Evolutionary conservation across 2,888 invertebrate species (phyloP), one percentile per base, ranked within the genome.

Genomic region (Macrosoma leucophasiata): DNA sequence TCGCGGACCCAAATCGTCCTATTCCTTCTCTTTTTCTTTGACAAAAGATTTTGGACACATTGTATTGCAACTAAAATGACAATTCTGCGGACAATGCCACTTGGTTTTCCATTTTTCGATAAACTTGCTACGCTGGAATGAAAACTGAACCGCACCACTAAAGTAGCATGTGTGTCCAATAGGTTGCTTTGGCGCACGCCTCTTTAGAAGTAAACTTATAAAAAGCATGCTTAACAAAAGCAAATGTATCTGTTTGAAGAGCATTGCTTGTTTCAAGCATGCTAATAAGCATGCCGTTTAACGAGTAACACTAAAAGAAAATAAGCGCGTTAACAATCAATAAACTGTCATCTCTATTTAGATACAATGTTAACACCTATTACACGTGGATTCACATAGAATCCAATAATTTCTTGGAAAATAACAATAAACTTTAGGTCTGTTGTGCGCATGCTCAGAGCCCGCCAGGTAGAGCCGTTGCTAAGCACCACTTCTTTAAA

Each of bases 11-110:
- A 29, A 29, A 29, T 29, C 29, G 6, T 29, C 29, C 14, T 29
- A 29, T 29, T 21, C 29, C 29, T 21, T 29, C 3, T 13, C 18
- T 29, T 29, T 29, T 29, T 29, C 29, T 29, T 29, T 29, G 29
- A 29, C 12, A 29, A 9, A 29, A 29, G 29, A 22, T 29, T 22
- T 22, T 21, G 29, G 19, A 25, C 13, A 13, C 25, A 25, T 25
- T 25, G 13, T 13, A 25, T 13, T 13, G 25, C 25, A 13, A 25
- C 25, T 14, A 25, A 25, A 25, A 25, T 4, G n/a, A 25, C 13
- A 13, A 25, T 25, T 25, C 14, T 25, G 13, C 13, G 12, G 13
- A 13, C 12, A n/a, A 13, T 14, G 25, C 13, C 13, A 13, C 25
- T 11, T 25, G 25, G 25, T 13, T 25, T 11, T 13, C 13, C 8